phyloP scores from a whole-genome alignment of 2,113 vertebrate genomes.

The Oreocharis arfaki region DNA sequence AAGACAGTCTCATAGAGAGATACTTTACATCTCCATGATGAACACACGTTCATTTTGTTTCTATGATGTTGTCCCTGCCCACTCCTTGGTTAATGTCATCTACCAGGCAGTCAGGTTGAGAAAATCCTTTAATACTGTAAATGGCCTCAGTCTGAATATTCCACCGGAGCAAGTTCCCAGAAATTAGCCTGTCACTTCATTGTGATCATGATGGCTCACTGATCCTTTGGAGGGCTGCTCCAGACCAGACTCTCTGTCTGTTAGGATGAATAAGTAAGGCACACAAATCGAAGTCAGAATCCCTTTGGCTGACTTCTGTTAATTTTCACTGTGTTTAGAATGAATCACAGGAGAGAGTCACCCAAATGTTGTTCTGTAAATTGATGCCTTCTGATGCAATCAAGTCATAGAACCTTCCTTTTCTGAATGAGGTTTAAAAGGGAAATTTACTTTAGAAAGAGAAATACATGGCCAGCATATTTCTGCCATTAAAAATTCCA shows the following conservation, averaged over 20 bases:
- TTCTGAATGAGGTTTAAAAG: neutral
- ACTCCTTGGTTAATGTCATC: neutral
- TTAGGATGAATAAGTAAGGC: neutral
- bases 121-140: neutral
- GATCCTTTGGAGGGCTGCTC: neutral
- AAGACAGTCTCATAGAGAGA: neutral
- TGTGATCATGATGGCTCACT: neutral
- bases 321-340: neutral
- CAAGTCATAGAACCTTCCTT: neutral
- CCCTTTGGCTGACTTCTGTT: neutral
- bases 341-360: neutral
- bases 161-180: neutral
- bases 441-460: neutral
- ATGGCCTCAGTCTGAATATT: neutral
- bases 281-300: neutral
- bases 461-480: neutral
- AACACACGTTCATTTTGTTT: neutral
- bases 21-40: neutral
- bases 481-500: neutral
- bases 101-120: neutral
- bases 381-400: neutral
- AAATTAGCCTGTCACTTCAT: neutral
- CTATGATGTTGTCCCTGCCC: neutral
- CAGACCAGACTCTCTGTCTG: neutral
- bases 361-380: neutral